These are phyloP conservation scores for Sphyrna mokarran DNA, from an alignment of 2,113 vertebrate genomes.

Conservation along the genomic window DNA sequence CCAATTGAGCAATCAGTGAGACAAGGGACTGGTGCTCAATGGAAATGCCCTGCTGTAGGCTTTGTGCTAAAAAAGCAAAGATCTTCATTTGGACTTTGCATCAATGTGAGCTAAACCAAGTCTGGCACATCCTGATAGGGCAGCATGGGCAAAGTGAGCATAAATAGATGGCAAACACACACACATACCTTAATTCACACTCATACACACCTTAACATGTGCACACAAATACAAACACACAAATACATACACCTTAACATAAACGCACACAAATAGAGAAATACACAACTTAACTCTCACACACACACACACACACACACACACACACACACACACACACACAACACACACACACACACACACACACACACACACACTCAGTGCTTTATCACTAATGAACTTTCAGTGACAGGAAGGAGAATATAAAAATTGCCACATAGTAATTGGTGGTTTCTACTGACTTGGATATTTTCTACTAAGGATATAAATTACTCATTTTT, in stretches of 20 bases:
- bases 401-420: not conserved
- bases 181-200: too few species aligned
- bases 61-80: not conserved
- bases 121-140: not conserved
- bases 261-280: not conserved
- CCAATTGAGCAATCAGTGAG: constrained; percentile 15
- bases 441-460: not conserved
- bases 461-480: not conserved
- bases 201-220: too few species aligned
- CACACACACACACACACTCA: not conserved
- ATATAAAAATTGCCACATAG: not conserved
- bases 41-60: not conserved
- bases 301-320: too few species aligned
- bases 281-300: too few species aligned
- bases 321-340: not conserved
- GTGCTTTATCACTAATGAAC: not conserved
- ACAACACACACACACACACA: not conserved
- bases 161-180: not conserved
- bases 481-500: not conserved
- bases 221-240: not conserved
- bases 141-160: not conserved
- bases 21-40: not conserved
- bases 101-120: not conserved
- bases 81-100: not conserved
- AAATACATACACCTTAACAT: not conserved